Conservation (phyloP, 2,888 invertebrate genomes). For the Conus canariensis region DNA sequence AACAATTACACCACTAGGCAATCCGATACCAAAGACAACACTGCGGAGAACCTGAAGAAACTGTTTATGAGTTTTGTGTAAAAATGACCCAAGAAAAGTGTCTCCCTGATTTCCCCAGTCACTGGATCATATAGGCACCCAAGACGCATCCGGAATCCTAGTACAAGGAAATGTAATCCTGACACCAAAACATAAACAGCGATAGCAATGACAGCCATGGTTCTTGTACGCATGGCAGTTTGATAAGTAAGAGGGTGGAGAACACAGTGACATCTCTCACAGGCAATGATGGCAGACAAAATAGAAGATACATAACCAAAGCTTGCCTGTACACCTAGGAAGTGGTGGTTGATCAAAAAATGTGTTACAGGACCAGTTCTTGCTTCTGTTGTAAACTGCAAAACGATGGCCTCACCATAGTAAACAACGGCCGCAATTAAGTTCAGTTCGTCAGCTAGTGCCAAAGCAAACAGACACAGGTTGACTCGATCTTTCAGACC, state of each 20-base stretch:
- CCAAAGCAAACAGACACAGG: slow-evolving; percentile 1
- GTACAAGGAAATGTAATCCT: background rate
- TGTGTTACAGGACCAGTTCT: background rate
- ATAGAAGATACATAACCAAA: background rate
- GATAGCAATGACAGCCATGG: background rate
- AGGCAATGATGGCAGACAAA: background rate
- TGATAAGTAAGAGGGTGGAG: background rate
- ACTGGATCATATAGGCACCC: background rate
- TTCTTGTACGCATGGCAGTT: background rate
- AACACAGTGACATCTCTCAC: background rate
- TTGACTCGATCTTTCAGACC: slow-evolving; percentile 4
- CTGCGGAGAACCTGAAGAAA: background rate
- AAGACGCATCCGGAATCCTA: background rate
- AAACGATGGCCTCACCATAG: background rate
- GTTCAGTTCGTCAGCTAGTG: background rate
- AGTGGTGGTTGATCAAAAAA: background rate
- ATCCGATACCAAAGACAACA: background rate
- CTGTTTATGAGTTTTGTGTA: background rate
- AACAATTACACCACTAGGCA: background rate
- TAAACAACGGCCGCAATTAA: background rate
- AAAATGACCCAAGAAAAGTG: background rate
- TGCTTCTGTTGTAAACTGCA: background rate
- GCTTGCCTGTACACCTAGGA: too few relatives aligned
- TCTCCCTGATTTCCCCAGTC: background rate
- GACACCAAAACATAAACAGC: background rate